Conservation (phyloP, 64 coral and sea anemone genomes). For the Dendrophyllia cribrosa region DNA sequence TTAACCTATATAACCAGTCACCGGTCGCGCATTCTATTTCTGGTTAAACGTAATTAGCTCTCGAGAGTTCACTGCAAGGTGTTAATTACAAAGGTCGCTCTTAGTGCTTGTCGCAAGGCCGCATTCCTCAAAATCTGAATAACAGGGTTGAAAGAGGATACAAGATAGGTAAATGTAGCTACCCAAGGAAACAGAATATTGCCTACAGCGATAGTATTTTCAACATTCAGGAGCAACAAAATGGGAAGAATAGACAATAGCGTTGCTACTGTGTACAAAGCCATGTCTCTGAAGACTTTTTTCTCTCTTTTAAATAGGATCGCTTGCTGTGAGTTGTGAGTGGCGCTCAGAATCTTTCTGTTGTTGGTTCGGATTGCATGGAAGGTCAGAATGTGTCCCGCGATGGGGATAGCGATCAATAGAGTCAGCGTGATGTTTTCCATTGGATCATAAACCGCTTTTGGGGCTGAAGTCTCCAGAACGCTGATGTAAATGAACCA, state of each 20-base stretch:
- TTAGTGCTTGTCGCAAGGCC: not conserved
- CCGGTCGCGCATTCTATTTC: no score
- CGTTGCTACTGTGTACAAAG: not conserved
- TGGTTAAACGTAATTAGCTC: no score
- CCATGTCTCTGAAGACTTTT: not conserved
- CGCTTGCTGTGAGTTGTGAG: not conserved
- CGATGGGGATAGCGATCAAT: not conserved
- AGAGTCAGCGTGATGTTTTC: not conserved
- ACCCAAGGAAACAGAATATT: constrained; percentile 17
- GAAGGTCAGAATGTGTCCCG: not conserved
- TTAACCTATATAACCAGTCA: no score
- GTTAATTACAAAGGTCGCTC: not conserved
- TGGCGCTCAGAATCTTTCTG: not conserved
- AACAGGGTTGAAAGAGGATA: constrained; percentile 15
- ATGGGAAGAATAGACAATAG: not conserved
- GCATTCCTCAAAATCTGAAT: not conserved
- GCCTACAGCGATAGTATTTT: not conserved
- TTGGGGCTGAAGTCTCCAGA: not conserved
- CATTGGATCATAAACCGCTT: not conserved
- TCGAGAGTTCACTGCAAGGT: not conserved
- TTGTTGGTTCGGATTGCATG: not conserved
- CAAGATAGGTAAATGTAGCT: not conserved
- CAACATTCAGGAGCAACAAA: not conserved
- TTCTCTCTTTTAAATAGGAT: constrained; percentile 8
- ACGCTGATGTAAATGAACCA: not conserved